Evolutionary conservation across 92 coral and sea anemone genomes (phyloP).

Genomic region (Phenganax marumi): DNA sequence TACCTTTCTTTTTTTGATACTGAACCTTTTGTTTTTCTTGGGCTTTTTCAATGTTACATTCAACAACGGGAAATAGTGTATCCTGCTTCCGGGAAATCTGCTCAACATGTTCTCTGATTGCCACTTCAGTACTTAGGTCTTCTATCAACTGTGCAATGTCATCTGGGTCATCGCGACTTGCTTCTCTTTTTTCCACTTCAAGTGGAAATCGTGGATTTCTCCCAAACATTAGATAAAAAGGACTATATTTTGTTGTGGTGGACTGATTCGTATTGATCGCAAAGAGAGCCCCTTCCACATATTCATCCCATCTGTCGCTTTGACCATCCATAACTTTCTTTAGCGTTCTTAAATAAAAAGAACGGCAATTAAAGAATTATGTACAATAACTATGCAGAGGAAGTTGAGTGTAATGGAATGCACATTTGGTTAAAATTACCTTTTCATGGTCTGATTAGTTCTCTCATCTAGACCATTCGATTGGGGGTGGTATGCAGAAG

Average conservation of each 20-base stretch:
- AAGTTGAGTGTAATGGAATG: background rate
- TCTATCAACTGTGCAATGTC: slow-evolving; percentile 17
- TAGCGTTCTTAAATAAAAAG: slow-evolving; percentile 50
- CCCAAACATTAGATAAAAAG: slow-evolving; percentile 58
- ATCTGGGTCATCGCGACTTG: slow-evolving; percentile 4
- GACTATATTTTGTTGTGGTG: slow-evolving; percentile 64
- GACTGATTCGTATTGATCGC: slow-evolving; percentile 60
- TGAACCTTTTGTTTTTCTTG: slow-evolving; percentile 62
- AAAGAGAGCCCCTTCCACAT: slow-evolving; percentile 61
- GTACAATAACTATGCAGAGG: background rate
- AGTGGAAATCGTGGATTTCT: slow-evolving; percentile 56
- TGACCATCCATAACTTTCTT: slow-evolving; percentile 56
- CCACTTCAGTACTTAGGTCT: slow-evolving; percentile 25
- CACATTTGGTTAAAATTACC: slow-evolving; percentile 12
- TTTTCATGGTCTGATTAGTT: slow-evolving; percentile 43
- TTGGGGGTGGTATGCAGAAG: slow-evolving; percentile 50
- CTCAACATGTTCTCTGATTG: slow-evolving; percentile 28
- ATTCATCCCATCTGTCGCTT: slow-evolving; percentile 59
- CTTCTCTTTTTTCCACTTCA: slow-evolving; percentile 51
- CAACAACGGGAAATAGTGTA: slow-evolving; percentile 45
- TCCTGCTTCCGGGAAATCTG: slow-evolving; percentile 29
- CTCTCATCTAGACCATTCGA: slow-evolving; percentile 47
- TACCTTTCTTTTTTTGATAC: slow-evolving; percentile 49
- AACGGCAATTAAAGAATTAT: background rate
- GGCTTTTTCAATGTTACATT: slow-evolving; percentile 51